phyloP scores from a whole-genome alignment of 2,113 vertebrate genomes.

The Gymnarchus niloticus region DNA sequence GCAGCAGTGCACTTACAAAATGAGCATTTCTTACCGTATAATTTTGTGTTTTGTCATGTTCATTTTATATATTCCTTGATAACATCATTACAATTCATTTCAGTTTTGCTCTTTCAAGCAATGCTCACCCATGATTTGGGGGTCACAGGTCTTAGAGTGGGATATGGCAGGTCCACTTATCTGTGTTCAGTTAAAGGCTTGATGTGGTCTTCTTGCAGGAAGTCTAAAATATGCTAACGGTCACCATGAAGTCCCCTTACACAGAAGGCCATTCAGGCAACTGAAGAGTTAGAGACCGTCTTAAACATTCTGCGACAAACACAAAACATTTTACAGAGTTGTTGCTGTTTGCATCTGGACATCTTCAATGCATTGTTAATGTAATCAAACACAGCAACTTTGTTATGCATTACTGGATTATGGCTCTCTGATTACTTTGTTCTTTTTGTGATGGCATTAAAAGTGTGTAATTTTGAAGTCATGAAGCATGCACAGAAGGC shows the following conservation, averaged over 20 bases:
- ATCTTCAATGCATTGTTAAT: conserved; percentile 44
- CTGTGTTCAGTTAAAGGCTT: too few species aligned
- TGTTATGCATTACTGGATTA: conserved; percentile 42
- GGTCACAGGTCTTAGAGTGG: not conserved
- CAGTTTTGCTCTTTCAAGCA: not conserved
- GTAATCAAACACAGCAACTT: conserved; percentile 42
- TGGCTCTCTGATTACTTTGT: conserved; percentile 33
- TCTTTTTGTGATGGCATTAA: conserved; percentile 43
- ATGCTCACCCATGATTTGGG: not conserved
- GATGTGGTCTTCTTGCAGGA: not conserved
- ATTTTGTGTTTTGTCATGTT: not conserved
- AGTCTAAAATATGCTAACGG: not conserved
- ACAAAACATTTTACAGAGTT: conserved; percentile 12
- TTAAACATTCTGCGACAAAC: not conserved
- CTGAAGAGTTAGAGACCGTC: not conserved
- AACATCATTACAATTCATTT: not conserved
- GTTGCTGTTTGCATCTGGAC: conserved; percentile 20
- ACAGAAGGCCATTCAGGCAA: not conserved
- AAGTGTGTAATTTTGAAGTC: conserved; percentile 43
- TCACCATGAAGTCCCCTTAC: not conserved
- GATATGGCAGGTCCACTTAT: not conserved
- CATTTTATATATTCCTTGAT: too few species aligned
- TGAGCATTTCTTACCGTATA: not conserved
- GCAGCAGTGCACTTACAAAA: not conserved
- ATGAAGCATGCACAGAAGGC: not conserved